phyloP scores from a whole-genome alignment of 2,888 invertebrate species.

The Aleiodes leptofemur region DNA sequence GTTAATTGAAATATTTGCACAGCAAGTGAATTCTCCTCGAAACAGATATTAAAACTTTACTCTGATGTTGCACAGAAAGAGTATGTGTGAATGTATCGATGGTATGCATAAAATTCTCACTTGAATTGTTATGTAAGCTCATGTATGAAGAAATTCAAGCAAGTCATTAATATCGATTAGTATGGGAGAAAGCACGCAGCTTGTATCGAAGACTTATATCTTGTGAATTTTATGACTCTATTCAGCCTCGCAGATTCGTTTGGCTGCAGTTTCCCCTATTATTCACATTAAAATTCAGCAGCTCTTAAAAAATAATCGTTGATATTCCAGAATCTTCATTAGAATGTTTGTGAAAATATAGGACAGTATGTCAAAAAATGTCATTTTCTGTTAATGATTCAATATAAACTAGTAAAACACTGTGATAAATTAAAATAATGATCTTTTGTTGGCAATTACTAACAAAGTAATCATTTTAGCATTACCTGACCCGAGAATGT shows the following conservation, averaged over 20 bases:
- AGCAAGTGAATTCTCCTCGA: too few species aligned
- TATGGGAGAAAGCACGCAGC: not conserved
- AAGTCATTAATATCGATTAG: slow-evolving; percentile 8
- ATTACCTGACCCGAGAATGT: slow-evolving; percentile 44
- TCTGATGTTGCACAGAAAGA: too few species aligned
- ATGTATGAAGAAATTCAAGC: not conserved
- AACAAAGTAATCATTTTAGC: slow-evolving; percentile 25
- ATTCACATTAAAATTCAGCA: not conserved
- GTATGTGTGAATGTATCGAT: not conserved
- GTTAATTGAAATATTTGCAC: too few species aligned
- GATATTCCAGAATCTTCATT: too few species aligned
- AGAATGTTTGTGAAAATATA: too few species aligned
- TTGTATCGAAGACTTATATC: not conserved
- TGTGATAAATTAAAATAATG: not conserved
- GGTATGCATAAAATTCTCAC: not conserved
- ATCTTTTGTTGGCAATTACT: slow-evolving; percentile 37
- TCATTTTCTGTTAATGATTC: too few species aligned
- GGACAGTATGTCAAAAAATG: too few species aligned
- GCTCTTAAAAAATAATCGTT: not conserved
- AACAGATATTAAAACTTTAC: too few species aligned
- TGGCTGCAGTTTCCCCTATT: not conserved
- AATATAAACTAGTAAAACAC: too few species aligned
- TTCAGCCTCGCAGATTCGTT: too few species aligned
- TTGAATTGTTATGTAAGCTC: not conserved
- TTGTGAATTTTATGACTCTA: not conserved